Base-by-base conservation (phyloP, 2,113 vertebrate species). In the Bubo blakistoni region DNA sequence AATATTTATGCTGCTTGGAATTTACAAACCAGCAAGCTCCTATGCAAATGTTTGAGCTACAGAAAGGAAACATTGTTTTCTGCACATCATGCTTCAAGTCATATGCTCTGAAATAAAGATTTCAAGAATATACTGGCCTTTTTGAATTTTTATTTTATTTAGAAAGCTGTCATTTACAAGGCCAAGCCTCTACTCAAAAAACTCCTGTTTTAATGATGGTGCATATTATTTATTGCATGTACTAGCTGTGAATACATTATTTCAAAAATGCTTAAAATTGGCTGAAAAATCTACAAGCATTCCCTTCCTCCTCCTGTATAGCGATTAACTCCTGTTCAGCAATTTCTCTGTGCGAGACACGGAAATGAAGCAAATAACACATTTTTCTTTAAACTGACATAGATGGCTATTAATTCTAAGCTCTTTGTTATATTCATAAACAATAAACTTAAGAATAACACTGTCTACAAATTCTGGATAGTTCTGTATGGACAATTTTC, bases 401-500 rank as follows among this genome's bases (percentile, higher is more conserved):
- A 92, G 34, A 91, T 86, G 77, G 84, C 78, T 86, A 94, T 97
- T 97, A 97, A 97, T 96, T 97, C 87, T 27, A 34, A 95, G 84
- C 77, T 97, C 93, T 97, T 84, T 85, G 81, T 49, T 82, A 89
- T 90, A 96, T 95, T 98, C 88, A 96, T 95, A 97, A 97, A 95
- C 80, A 96, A 92, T 79, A 91, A 96, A 98, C 38, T 95, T 96
- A 96, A 94, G 70, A 92, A 86, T 74, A 96, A 96, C 67, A 61
- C 95, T 97, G 94, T 90, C 73, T 96, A 90, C 62, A 88, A 90
- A 88, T 97, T 96, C 95, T 94, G 85, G 83, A 77, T 87, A 96
- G 93, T 96, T 97, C 92, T 97, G 95, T 93, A 95, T 80, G 95
- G 92, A 86, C 81, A 97, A 95, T 97, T 98, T 97, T 97, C 95